Evolutionary conservation across 92 coral and sea anemone species (phyloP).

Genomic region (Meandrina meandrites): DNA sequence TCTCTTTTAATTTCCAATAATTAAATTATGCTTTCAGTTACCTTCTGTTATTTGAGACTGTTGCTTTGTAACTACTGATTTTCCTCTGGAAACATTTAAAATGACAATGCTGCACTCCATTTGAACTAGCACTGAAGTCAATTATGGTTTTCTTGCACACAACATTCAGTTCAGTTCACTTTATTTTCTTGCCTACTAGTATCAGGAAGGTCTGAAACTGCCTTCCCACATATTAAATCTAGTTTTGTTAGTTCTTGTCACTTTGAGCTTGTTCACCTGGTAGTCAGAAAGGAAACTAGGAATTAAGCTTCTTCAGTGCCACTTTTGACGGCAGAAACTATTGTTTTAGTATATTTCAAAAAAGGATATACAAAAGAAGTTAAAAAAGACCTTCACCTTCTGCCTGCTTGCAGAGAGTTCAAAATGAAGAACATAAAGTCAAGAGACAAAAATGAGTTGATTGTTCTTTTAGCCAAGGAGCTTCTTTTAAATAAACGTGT

Average conservation of each 20-base stretch:
- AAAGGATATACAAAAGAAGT: slow-evolving; percentile 66
- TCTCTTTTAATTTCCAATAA: no score
- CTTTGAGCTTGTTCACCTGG: no score
- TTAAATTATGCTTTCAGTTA: no score
- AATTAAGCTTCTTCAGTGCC: slow-evolving; percentile 39
- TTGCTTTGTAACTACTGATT: neutral
- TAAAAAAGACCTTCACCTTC: slow-evolving; percentile 67
- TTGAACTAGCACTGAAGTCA: neutral
- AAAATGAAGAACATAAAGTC: slow-evolving; percentile 26
- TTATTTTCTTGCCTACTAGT: no score
- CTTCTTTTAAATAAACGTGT: slow-evolving; percentile 47
- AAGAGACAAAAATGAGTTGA: slow-evolving; percentile 1
- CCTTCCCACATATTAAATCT: no score
- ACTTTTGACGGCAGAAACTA: slow-evolving; percentile 72
- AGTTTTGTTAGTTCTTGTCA: no score
- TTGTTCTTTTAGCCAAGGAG: slow-evolving; percentile 58
- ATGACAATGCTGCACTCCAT: neutral
- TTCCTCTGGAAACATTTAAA: neutral
- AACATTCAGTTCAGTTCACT: neutral
- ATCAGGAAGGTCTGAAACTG: no score
- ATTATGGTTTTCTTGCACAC: neutral
- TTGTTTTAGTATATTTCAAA: slow-evolving; percentile 56
- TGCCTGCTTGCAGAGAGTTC: slow-evolving; percentile 58
- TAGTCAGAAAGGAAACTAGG: neutral
- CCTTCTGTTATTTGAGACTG: neutral